These are phyloP conservation scores for Protodeltote pygarga DNA, from an alignment of 2,888 invertebrate genomes.

Conservation along the genomic window DNA sequence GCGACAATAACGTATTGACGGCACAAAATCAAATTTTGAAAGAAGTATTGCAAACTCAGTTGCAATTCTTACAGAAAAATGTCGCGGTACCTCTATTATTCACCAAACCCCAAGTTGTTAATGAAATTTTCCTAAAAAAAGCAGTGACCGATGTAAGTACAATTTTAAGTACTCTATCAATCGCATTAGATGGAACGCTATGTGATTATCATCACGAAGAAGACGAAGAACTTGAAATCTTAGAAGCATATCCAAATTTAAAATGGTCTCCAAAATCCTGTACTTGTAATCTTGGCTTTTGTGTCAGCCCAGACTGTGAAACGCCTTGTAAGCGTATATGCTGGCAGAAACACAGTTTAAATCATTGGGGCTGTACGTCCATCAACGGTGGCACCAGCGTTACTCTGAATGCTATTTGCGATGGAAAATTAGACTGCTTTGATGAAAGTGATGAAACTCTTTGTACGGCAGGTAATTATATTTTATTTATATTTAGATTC, in stretches of 20 bases:
- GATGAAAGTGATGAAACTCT: constrained; percentile 72
- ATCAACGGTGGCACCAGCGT: constrained; percentile 54
- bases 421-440: constrained; percentile 77
- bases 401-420: constrained; percentile 66
- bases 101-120: constrained; percentile 1
- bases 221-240: constrained; percentile 20
- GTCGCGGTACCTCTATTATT: background rate
- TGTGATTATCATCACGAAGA: constrained; percentile 47
- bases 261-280: constrained; percentile 57
- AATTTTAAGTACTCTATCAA: constrained; percentile 60
- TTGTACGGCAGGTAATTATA: constrained; percentile 61
- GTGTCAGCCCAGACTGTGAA: constrained; percentile 55
- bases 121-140: constrained; percentile 36
- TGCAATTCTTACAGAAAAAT: constrained; percentile 55
- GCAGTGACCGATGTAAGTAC: constrained; percentile 56
- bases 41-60: constrained; percentile 57
- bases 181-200: constrained; percentile 57
- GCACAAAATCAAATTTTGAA: constrained; percentile 55
- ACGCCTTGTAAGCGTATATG: constrained; percentile 65
- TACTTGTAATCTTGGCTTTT: constrained; percentile 57
- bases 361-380: constrained; percentile 65
- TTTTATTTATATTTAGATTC: too few species aligned
- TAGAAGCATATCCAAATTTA: constrained; percentile 17
- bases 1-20: constrained; percentile 45
- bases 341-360: constrained; percentile 62